Percentiles rank a stretch among this genome's conserved stretches.
These are phyloP conservation scores for Arizona elegans DNA, from an alignment of 2,113 vertebrate species.

Conservation along the genomic window DNA sequence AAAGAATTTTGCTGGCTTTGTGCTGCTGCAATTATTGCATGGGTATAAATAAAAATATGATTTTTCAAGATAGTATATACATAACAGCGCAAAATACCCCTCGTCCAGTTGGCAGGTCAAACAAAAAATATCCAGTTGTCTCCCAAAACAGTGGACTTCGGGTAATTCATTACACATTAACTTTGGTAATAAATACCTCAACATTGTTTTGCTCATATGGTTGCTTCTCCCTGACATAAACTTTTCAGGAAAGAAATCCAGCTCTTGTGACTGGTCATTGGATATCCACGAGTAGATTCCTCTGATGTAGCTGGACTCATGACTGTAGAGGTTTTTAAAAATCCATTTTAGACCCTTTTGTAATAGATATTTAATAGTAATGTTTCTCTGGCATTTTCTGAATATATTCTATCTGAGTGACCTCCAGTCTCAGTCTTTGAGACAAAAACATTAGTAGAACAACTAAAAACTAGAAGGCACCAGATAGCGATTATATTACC, in stretches of 20 bases:
- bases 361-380: background rate
- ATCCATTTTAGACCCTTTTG: background rate
- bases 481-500: background rate
- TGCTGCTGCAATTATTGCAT: background rate
- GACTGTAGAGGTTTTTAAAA: background rate
- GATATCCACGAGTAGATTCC: too few species aligned
- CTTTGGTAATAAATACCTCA: background rate
- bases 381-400: background rate
- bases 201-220: background rate
- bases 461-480: background rate
- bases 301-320: too few species aligned
- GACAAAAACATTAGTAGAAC: background rate
- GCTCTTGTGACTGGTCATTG: too few species aligned
- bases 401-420: background rate
- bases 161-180: background rate
- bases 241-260: too few species aligned
- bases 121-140: background rate
- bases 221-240: background rate
- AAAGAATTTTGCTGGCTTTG: background rate
- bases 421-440: background rate
- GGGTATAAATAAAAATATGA: background rate
- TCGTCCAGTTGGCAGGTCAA: background rate
- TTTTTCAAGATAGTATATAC: background rate
- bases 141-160: background rate
- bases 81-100: background rate